Evolutionary conservation across 1,140 invertebrate species (phyloP).

Genomic region (Mamestra configurata): DNA sequence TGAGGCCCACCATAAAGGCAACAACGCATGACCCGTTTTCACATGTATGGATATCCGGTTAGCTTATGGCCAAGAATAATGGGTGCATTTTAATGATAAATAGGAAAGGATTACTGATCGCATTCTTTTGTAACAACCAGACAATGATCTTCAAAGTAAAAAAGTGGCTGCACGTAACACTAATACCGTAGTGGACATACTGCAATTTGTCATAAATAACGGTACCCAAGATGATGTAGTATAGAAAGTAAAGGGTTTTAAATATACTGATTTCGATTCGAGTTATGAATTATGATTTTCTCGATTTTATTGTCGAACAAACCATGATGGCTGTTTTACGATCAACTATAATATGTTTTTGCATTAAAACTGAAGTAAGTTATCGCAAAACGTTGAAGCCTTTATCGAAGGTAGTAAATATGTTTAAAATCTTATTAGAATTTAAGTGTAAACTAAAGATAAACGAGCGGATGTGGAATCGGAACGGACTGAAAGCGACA

Average conservation of each 20-base stretch:
- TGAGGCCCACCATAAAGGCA: constrained; percentile 50
- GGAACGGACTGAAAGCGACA: constrained; percentile 25
- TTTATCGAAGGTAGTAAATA: constrained; percentile 4
- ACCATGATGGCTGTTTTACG: constrained; percentile 9
- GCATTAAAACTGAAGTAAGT: neutral
- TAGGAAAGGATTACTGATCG: constrained; percentile 34
- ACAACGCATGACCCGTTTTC: constrained; percentile 68
- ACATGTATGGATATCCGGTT: constrained; percentile 75
- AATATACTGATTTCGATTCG: neutral
- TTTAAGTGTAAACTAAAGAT: constrained; percentile 10
- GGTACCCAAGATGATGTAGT: neutral
- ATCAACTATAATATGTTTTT: neutral
- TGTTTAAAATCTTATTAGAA: neutral
- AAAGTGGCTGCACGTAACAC: constrained; percentile 8
- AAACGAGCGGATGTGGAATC: neutral
- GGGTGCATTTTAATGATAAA: constrained; percentile 60
- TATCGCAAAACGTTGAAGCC: neutral
- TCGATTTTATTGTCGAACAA: constrained; percentile 11
- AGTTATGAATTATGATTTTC: constrained; percentile 15
- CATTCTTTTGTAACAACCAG: constrained; percentile 44
- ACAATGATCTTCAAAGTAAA: constrained; percentile 32
- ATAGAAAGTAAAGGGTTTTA: constrained; percentile 8
- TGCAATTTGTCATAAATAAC: constrained; percentile 14
- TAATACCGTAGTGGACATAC: neutral
- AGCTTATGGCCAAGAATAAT: constrained; percentile 64